phyloP scores from a whole-genome alignment of 1,140 invertebrate species.

The Varroa destructor region DNA sequence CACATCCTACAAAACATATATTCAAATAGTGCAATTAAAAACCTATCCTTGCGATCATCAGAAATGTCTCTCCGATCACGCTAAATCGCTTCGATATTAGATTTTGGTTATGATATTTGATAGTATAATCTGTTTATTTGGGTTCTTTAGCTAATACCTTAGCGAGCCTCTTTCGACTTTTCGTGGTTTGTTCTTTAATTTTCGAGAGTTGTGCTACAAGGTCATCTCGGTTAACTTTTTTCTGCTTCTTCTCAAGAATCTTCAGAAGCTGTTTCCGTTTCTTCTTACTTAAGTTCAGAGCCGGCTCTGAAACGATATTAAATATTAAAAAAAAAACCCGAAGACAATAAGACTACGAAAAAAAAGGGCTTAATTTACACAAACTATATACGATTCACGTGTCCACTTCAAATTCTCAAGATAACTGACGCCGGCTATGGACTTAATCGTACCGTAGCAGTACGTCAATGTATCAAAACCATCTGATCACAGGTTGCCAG shows the following conservation, averaged over 20 bases:
- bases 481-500: no score
- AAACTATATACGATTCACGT: background rate
- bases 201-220: background rate
- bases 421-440: background rate
- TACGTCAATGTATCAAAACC: background rate
- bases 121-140: background rate
- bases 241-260: slow-evolving; percentile 71
- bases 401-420: background rate
- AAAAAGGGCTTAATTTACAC: background rate
- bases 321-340: background rate
- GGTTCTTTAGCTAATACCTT: background rate
- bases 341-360: background rate
- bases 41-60: background rate
- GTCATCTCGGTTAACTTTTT: slow-evolving; percentile 64
- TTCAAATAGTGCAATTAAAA: background rate
- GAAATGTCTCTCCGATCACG: background rate
- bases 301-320: background rate
- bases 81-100: background rate
- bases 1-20: background rate
- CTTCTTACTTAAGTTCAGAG: slow-evolving; percentile 48
- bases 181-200: slow-evolving; percentile 15
- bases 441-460: background rate
- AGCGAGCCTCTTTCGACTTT: slow-evolving; percentile 4
- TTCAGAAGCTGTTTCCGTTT: slow-evolving; percentile 70
- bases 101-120: background rate